Percentiles rank a stretch among this genome's conserved stretches.
phyloP scores from a whole-genome alignment of 2,113 vertebrate genomes.

The Eptesicus fuscus region DNA sequence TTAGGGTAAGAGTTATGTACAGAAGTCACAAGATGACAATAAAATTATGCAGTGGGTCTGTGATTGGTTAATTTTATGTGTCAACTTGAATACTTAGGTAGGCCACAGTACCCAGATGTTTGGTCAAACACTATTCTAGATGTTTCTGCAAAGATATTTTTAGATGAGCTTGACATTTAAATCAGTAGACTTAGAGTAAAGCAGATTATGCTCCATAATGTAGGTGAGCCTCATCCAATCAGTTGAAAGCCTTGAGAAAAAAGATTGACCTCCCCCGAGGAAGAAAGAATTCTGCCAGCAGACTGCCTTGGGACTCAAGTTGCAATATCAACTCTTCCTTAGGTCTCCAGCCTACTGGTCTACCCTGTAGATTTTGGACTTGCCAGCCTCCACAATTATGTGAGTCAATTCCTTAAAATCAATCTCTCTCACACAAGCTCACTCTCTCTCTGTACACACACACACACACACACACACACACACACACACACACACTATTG shows the following conservation, averaged over 20 bases:
- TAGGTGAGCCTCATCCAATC: background rate
- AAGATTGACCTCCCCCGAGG: background rate
- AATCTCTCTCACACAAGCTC: background rate
- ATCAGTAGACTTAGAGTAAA: background rate
- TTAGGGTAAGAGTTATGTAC: background rate
- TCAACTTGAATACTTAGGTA: background rate
- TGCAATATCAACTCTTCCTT: background rate
- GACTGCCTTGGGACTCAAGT: background rate
- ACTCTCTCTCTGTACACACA: too few species aligned
- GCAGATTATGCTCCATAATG: background rate
- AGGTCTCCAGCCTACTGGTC: too few species aligned
- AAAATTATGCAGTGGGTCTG: background rate
- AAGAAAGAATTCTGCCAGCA: background rate
- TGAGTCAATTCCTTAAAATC: background rate
- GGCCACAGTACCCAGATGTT: background rate
- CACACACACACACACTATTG: background rate
- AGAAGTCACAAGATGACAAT: background rate
- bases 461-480: background rate
- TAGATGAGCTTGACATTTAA: background rate
- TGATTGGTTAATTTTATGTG: background rate
- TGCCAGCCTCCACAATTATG: background rate
- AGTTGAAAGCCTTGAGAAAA: background rate
- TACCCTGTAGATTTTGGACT: background rate
- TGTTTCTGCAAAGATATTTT: background rate
- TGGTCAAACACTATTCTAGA: background rate